phyloP scores from a whole-genome alignment of 2,888 invertebrate genomes.

The Brachypalpus laphriformis region DNA sequence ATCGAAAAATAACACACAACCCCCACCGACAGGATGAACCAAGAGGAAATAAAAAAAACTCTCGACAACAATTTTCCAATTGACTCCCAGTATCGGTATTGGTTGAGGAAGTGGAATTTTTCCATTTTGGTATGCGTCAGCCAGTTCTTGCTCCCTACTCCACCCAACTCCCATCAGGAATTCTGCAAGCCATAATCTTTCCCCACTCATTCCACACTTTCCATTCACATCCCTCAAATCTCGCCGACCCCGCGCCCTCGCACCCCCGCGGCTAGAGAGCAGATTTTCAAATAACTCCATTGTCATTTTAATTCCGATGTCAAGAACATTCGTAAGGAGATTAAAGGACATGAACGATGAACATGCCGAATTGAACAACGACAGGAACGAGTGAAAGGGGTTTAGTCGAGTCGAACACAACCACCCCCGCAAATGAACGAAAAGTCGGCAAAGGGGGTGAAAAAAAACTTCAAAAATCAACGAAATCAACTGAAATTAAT shows the following conservation, averaged over 20 bases:
- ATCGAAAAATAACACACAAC: constrained; percentile 70
- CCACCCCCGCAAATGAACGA: constrained; percentile 50
- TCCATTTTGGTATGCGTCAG: constrained; percentile 67
- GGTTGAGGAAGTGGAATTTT: constrained; percentile 62
- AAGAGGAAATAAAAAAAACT: constrained; percentile 16
- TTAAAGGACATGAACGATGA: constrained; percentile 71
- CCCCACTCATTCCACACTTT: not conserved
- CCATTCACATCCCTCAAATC: constrained; percentile 32
- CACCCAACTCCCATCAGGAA: constrained; percentile 25
- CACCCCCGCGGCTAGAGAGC: constrained; percentile 36
- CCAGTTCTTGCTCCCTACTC: constrained; percentile 48
- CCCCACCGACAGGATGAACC: constrained; percentile 16
- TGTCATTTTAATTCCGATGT: constrained; percentile 75
- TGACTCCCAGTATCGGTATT: constrained; percentile 54
- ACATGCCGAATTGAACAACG: constrained; percentile 56
- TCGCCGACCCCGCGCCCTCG: not conserved
- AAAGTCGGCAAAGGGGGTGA: not conserved
- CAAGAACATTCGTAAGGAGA: constrained; percentile 75
- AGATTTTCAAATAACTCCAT: constrained; percentile 73
- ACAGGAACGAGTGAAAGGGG: constrained; percentile 51
- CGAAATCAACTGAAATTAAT: constrained; percentile 73
- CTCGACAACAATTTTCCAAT: constrained; percentile 72
- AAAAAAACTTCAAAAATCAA: constrained; percentile 63
- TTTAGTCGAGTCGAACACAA: constrained; percentile 11
- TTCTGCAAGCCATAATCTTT: constrained; percentile 54